A percentile compares a stretch with the other conserved stretches of the same genome.
Evolutionary conservation across 2,113 vertebrate genomes (phyloP).

Genomic region (Bubo bubo): DNA sequence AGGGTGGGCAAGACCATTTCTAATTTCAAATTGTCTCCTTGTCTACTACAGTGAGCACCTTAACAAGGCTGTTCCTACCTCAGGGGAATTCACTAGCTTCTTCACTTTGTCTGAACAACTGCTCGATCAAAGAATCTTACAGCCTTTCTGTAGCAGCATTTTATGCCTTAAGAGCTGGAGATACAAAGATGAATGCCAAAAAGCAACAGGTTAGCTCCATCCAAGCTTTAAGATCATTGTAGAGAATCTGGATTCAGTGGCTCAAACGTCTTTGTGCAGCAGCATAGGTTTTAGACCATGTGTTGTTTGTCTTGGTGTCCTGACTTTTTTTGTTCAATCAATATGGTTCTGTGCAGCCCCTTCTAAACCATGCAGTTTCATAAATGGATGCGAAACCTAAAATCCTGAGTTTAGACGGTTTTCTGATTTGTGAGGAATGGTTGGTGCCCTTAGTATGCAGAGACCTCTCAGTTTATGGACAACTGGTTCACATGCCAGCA

Average conservation of each 20-base stretch:
- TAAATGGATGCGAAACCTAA: not conserved
- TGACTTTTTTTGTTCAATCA: not conserved
- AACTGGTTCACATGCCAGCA: not conserved
- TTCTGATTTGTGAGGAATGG: not conserved
- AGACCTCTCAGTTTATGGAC: not conserved
- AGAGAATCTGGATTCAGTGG: not conserved
- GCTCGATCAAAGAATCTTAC: not conserved
- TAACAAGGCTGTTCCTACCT: not conserved
- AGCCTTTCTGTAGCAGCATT: not conserved
- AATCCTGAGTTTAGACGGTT: not conserved
- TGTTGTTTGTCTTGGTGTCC: not conserved
- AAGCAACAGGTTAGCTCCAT: not conserved
- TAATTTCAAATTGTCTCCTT: not conserved
- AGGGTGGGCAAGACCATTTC: not conserved
- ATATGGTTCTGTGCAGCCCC: not conserved
- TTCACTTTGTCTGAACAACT: not conserved
- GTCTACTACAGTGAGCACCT: not conserved
- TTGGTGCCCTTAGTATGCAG: not conserved
- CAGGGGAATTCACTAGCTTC: not conserved
- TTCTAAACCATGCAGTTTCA: not conserved
- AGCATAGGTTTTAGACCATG: not conserved
- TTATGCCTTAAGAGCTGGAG: not conserved
- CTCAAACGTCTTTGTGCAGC: not conserved
- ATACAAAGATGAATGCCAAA: not conserved
- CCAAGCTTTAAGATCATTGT: not conserved